Percentiles rank a stretch among this genome's conserved stretches.
Conservation (phyloP, 2,113 vertebrate genomes). For the Parus major region DNA sequence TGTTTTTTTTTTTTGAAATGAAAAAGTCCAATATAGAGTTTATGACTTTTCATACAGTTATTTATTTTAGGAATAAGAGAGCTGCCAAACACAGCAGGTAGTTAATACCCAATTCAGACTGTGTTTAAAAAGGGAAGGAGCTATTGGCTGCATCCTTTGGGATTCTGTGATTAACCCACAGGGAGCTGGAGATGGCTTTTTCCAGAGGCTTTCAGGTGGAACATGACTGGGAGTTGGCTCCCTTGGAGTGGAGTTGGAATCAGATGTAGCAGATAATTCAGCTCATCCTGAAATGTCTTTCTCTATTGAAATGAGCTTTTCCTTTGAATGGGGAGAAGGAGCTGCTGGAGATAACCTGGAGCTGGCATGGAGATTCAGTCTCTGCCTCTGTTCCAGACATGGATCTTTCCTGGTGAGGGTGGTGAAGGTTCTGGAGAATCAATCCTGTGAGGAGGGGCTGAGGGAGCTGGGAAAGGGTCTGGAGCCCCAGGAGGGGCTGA, state of each 20-base stretch:
- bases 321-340: background rate
- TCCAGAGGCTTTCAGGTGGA: background rate
- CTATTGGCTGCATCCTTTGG: slow-evolving; percentile 42
- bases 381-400: background rate
- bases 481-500: too few species aligned
- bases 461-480: background rate
- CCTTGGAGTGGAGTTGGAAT: background rate
- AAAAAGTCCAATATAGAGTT: slow-evolving; percentile 68
- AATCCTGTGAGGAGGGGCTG: background rate
- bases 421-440: background rate
- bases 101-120: slow-evolving; percentile 65
- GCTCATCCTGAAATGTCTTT: background rate
- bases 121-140: slow-evolving; percentile 50
- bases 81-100: slow-evolving; percentile 68
- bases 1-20: background rate
- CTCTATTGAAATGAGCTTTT: background rate
- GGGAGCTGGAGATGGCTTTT: slow-evolving; percentile 38
- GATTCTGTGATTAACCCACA: slow-evolving; percentile 47
- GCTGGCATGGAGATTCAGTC: background rate
- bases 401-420: background rate
- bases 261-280: background rate
- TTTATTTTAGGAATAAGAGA: slow-evolving; percentile 69
- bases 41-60: slow-evolving; percentile 64
- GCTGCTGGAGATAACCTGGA: background rate
- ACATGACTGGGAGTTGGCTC: background rate